Evolutionary conservation across 1,140 invertebrate species (phyloP).

Genomic region (Cryptotermes secundus): DNA sequence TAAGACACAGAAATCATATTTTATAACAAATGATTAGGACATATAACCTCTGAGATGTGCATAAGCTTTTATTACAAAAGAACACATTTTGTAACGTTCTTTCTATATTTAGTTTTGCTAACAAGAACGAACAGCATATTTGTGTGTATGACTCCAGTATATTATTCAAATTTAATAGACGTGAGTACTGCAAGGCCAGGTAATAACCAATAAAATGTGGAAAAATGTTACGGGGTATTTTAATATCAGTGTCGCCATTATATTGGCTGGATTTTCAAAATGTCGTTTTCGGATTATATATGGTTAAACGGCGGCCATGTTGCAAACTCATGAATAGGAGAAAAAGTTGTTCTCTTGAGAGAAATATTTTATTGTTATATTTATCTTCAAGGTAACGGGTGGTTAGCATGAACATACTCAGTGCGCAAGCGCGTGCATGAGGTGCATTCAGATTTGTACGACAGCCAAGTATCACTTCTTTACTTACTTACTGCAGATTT

Average conservation of each 20-base stretch:
- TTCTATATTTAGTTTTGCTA: conserved; percentile 2
- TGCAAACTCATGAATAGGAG: neutral
- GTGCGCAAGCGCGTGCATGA: too few relatives aligned
- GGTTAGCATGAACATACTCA: too few relatives aligned
- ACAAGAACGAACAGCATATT: neutral
- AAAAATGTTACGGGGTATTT: neutral
- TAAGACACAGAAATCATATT: neutral
- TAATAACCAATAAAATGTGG: neutral
- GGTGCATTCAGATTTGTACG: too few relatives aligned
- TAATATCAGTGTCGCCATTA: neutral
- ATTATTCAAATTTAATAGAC: conserved; percentile 9
- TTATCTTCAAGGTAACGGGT: neutral
- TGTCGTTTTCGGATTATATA: neutral
- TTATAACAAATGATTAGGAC: neutral
- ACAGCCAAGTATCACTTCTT: too few relatives aligned
- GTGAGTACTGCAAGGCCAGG: neutral
- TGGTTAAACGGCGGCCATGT: neutral
- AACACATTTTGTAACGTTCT: neutral
- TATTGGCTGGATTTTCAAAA: neutral
- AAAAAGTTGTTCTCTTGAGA: neutral
- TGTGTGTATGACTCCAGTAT: neutral
- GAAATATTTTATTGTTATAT: neutral
- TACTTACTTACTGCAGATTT: too few relatives aligned
- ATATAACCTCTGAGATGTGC: neutral
- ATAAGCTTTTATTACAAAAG: neutral